Evolutionary conservation across 2,113 vertebrate genomes (phyloP).

Genomic region (Donacobius atricapilla): DNA sequence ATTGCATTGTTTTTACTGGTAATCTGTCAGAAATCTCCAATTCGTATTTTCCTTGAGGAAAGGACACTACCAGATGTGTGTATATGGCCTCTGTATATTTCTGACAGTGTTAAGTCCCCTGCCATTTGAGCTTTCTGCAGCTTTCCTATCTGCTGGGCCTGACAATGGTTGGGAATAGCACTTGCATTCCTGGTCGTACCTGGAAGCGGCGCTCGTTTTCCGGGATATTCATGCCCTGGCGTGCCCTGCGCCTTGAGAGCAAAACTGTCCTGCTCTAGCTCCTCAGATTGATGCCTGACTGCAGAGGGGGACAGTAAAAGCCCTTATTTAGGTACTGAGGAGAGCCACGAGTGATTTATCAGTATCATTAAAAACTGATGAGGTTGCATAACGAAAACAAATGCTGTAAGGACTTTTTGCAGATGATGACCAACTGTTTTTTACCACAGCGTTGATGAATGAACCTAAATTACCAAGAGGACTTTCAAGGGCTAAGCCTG

Average conservation of each 20-base stretch:
- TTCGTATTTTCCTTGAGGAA: neutral
- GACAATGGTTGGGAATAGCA: neutral
- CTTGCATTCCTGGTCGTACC: neutral
- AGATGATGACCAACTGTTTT: neutral
- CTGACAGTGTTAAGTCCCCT: neutral
- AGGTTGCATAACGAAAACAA: neutral
- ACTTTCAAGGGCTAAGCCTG: neutral
- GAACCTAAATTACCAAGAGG: neutral
- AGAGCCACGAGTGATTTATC: neutral
- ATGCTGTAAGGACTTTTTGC: neutral
- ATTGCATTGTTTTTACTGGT: neutral
- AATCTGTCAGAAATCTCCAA: neutral
- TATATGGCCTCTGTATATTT: fast-evolving
- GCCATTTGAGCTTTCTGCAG: neutral
- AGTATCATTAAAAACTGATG: neutral
- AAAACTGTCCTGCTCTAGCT: neutral
- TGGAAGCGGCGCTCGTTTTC: neutral
- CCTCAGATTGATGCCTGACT: neutral
- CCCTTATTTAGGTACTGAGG: neutral
- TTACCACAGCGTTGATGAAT: neutral
- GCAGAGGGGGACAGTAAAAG: neutral
- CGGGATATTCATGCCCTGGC: neutral
- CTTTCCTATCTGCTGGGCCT: neutral
- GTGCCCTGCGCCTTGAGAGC: neutral
- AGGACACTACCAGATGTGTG: fast-evolving